phyloP scores from a whole-genome alignment of 2,113 vertebrate species.

The Fregata magnificens region DNA sequence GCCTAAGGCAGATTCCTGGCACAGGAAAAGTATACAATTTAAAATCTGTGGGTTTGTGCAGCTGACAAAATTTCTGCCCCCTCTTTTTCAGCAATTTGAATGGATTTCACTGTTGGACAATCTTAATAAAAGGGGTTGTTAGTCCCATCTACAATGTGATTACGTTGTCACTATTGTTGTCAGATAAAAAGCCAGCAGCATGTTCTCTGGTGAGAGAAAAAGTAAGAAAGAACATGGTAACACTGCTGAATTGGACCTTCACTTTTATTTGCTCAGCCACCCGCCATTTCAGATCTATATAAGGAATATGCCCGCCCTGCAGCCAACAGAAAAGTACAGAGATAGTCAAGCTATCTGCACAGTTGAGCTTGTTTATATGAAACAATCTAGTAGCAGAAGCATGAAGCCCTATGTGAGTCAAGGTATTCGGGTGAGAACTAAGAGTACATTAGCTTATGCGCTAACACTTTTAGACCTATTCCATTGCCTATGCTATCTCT shows the following conservation, averaged over 20 bases:
- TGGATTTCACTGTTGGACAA: too few relatives aligned
- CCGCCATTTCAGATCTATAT: not conserved
- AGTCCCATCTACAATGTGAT: too few relatives aligned
- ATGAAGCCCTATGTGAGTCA: not conserved
- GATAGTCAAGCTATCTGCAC: not conserved
- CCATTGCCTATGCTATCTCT: not conserved
- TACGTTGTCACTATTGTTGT: not conserved
- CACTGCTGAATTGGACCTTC: not conserved
- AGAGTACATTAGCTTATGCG: not conserved
- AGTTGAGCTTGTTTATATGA: not conserved
- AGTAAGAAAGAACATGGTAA: not conserved
- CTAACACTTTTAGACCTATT: not conserved
- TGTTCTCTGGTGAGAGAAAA: not conserved
- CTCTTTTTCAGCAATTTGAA: too few relatives aligned
- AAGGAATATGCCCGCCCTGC: not conserved
- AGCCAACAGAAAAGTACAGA: not conserved
- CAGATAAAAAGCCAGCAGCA: not conserved
- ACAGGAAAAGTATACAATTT: too few relatives aligned
- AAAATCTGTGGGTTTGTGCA: too few relatives aligned
- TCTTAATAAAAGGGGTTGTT: too few relatives aligned
- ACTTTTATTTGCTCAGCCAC: not conserved
- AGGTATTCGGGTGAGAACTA: not conserved
- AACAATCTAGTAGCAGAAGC: not conserved
- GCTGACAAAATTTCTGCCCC: too few relatives aligned
- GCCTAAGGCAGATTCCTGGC: too few relatives aligned